These are phyloP conservation scores for Sphecodes monilicornis DNA, from an alignment of 2,888 invertebrate genomes.

Conservation along the genomic window DNA sequence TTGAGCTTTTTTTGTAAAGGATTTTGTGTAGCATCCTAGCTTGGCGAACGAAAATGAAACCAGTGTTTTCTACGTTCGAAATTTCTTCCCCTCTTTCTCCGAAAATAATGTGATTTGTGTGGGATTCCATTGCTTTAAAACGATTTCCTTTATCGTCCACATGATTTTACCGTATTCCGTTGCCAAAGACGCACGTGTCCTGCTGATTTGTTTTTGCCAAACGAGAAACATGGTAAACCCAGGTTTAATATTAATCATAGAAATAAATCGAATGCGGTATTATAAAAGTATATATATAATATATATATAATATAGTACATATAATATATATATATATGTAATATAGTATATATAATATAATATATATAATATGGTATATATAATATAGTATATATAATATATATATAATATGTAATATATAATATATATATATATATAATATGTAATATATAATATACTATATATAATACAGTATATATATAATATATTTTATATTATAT, in stretches of 20 bases:
- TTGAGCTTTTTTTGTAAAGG: conserved; percentile 26
- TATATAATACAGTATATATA: background rate
- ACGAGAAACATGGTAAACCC: conserved; percentile 15
- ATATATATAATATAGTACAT: background rate
- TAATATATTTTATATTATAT: background rate
- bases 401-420: conserved; percentile 4
- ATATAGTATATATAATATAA: background rate
- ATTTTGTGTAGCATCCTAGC: conserved; percentile 5
- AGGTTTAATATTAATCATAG: conserved; percentile 53
- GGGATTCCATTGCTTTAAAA: conserved; percentile 25
- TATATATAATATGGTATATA: background rate
- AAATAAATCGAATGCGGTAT: conserved; percentile 46
- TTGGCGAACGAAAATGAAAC: background rate
- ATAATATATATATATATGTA: too few species aligned
- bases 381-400: background rate
- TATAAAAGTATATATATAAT: conserved; percentile 5
- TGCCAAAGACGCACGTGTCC: conserved; percentile 9
- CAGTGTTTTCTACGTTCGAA: conserved; percentile 17
- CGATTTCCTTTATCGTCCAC: conserved; percentile 22
- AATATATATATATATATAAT: background rate
- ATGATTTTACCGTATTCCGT: conserved; percentile 27
- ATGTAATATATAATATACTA: background rate
- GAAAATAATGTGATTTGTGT: conserved; percentile 10
- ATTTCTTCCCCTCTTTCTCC: conserved; percentile 6
- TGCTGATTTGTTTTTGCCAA: conserved; percentile 27